Base-by-base conservation (phyloP, 2,888 invertebrate genomes). In the Acanthosepion pharaonis region DNA sequence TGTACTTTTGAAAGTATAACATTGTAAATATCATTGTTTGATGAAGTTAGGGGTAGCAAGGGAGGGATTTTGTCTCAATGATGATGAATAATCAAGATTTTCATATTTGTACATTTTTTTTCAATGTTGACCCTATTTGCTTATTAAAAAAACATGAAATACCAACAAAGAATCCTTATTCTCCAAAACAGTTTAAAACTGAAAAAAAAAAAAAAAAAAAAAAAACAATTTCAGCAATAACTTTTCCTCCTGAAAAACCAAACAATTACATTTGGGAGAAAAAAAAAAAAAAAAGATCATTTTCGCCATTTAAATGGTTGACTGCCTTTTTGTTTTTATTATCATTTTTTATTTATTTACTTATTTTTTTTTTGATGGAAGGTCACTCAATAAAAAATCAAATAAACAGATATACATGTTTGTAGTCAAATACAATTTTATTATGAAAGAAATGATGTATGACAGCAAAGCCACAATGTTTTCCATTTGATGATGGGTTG, bases 1-100 rank as follows among this genome's bases (percentile, higher is more conserved):
- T 25, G 64, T 64, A 64, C 25, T 64, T 64, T 25, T 64, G 64
- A 64, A 33, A n/a, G 9, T 3, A n/a, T 33, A 11, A n/a, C 78
- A n/a, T 78, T 78, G 78, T 78, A 78, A 78, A 78, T 78, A 78
- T 78, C n/a, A 78, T 78, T 78, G 78, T 78, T 78, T 78, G n/a
- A n/a, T 28, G 28, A 78, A n/a, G 9, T n/a, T 78, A n/a, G 15
- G n/a, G 78, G 78, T 78, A 78, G n/a, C 78, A 78, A 78, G n/a
- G n/a, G 78, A 78, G n/a, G n/a, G n/a, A 78, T 78, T 78, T 78
- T 78, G 78, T 78, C 78, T n/a, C 78, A 33, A n/a, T 78, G 11
- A 78, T 15, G 18, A 78, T 33, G n/a, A 78, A 78, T n/a, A n/a
- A n/a, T n/a, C n/a, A 78, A 78, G n/a, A 78, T 78, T 78, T 78